phyloP scores from a whole-genome alignment of 2,113 vertebrate genomes.

The Bubo scandiacus region DNA sequence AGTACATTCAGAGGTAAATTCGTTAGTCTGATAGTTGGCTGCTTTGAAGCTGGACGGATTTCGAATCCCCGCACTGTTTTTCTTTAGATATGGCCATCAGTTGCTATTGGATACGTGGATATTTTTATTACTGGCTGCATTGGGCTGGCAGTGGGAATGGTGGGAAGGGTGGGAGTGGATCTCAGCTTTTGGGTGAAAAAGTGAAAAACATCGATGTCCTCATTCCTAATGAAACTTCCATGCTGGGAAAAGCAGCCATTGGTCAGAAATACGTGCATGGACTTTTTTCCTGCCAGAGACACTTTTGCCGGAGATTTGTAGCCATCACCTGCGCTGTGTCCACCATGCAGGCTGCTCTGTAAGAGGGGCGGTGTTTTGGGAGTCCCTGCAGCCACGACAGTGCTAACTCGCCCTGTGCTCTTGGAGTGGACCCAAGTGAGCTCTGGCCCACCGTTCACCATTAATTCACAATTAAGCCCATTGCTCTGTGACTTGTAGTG shows the following conservation, averaged over 20 bases:
- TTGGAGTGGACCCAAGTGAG: neutral
- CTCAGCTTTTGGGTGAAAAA: neutral
- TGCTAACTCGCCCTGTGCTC: accelerated
- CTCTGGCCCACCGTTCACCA: neutral
- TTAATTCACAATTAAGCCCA: neutral
- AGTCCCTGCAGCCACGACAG: neutral
- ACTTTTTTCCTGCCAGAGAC: neutral
- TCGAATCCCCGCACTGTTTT: accelerated
- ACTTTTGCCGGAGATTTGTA: neutral
- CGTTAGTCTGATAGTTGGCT: neutral
- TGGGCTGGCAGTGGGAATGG: neutral
- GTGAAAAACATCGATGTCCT: neutral
- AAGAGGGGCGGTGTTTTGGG: neutral
- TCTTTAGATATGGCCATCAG: neutral
- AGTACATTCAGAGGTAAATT: neutral
- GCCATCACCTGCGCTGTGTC: accelerated
- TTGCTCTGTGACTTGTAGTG: accelerated
- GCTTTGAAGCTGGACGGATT: neutral
- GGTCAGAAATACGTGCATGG: accelerated
- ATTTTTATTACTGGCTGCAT: neutral
- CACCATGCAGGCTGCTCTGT: neutral
- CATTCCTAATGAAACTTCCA: neutral
- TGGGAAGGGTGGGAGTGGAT: neutral
- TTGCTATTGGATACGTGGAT: neutral
- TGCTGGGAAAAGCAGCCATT: neutral